Evolutionary conservation across 1,140 invertebrate genomes (phyloP).

Genomic region (Drosophila nannoptera): DNA sequence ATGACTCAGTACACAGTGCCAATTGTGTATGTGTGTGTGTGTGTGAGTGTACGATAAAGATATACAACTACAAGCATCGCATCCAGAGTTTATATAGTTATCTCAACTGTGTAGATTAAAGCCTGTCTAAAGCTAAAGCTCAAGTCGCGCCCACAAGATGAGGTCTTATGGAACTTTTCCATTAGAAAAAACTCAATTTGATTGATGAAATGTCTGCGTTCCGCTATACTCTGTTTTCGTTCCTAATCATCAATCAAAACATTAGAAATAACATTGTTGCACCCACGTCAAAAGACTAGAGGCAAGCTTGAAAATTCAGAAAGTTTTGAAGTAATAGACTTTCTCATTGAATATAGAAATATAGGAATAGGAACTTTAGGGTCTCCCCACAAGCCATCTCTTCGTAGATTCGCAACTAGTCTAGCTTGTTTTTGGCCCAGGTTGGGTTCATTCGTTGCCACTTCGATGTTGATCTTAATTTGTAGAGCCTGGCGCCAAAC

Average conservation of each 20-base stretch:
- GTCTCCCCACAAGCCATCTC: too few relatives aligned
- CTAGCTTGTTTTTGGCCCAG: conserved; percentile 50
- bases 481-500: conserved; percentile 68
- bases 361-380: too few relatives aligned
- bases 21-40: conserved; percentile 9
- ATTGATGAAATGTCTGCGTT: conserved; percentile 13
- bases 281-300: background rate
- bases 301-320: too few relatives aligned
- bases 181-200: conserved; percentile 5
- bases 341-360: too few relatives aligned
- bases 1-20: conserved; percentile 53
- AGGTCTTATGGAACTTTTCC: conserved; percentile 24
- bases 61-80: conserved; percentile 38
- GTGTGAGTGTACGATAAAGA: conserved; percentile 28
- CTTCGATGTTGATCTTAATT: conserved; percentile 73
- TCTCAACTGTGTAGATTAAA: conserved; percentile 19
- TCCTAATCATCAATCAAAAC: conserved; percentile 6
- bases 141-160: conserved; percentile 22
- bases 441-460: conserved; percentile 50
- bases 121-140: conserved; percentile 28
- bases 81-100: conserved; percentile 40
- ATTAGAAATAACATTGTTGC: background rate
- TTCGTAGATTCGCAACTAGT: conserved; percentile 25
- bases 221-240: background rate
- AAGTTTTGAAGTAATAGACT: too few relatives aligned